Conservation (phyloP, 2,113 vertebrate species). For the Prinia subflava region DNA sequence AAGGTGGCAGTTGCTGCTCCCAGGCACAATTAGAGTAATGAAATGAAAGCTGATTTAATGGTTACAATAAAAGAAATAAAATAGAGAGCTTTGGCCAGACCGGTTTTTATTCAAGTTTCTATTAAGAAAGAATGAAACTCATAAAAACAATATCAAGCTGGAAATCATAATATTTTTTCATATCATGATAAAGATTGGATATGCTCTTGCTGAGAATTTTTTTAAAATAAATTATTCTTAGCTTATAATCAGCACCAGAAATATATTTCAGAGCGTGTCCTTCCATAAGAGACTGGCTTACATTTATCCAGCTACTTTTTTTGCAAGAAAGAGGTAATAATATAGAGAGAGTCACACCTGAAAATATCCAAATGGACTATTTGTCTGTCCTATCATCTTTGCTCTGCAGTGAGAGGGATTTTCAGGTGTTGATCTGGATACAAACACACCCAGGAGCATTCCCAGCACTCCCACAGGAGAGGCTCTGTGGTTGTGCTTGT, state of each 20-base stretch:
- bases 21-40: slow-evolving; percentile 38
- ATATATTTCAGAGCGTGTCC: neutral
- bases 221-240: neutral
- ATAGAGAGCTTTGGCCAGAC: neutral
- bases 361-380: neutral
- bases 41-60: slow-evolving; percentile 12
- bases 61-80: slow-evolving; percentile 29
- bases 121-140: neutral
- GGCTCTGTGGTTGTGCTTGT: accelerated
- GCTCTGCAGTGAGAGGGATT: neutral
- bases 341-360: neutral
- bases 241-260: neutral
- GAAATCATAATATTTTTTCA: neutral
- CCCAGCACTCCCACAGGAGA: neutral
- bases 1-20: slow-evolving; percentile 25
- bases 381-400: neutral
- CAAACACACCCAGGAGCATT: neutral
- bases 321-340: neutral
- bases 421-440: neutral
- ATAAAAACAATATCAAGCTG: neutral
- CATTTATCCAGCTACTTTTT: neutral
- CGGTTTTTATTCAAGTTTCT: neutral
- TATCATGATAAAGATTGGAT: neutral
- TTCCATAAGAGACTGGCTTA: neutral
- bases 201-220: neutral